Evolutionary conservation across 1,140 invertebrate genomes (phyloP), one percentile per base, ranked within the genome.

Genomic region (Wiebesia pumilae): DNA sequence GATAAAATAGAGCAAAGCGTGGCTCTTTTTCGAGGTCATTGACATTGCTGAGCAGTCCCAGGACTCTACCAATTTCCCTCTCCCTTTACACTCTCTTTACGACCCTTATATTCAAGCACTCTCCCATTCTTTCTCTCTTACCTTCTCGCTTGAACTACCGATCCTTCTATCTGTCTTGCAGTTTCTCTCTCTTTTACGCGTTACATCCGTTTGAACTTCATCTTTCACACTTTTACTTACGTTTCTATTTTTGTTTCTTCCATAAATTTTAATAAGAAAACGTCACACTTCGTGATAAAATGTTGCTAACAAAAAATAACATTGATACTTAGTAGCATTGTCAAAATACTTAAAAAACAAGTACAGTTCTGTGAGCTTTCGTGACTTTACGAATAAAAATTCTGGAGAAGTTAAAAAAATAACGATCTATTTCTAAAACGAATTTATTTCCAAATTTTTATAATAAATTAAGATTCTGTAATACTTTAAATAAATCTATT

Each of bases 1-100:
- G 71, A 84, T 62, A 35, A 30, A 73, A 65, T 38, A 58, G 51
- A 83, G 81, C 58, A 54, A 71, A 35, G 77, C 3, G 51, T 33
- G 67, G 33, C n/a, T 54, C 79, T 86, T 79, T 86, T 86, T 81
- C 38, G 81, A 83, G 85, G 80, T 86, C 85, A 83, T 82, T 86
- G 85, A 86, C 85, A 83, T 69, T 83, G 81, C 71, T 40, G 73
- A 73, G 78, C 51, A 73, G 67, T 35, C 80, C 62, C 43, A 62
- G 80, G 69, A 80, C 75, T 65, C 67, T 83, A 40, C 47, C 19
- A 80, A 58, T 10, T 51, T 58, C 38, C 38, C 35, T 51, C 43
- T 43, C 47, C 69, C 43, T 27, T 47, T 75, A 40, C 24, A 47
- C 3, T 21, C 43, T 1, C n/a, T 47, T 47, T 47, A 4, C 12